Evolutionary conservation across 92 coral and sea anemone species (phyloP).

Genomic region (Epizoanthus scotinus): DNA sequence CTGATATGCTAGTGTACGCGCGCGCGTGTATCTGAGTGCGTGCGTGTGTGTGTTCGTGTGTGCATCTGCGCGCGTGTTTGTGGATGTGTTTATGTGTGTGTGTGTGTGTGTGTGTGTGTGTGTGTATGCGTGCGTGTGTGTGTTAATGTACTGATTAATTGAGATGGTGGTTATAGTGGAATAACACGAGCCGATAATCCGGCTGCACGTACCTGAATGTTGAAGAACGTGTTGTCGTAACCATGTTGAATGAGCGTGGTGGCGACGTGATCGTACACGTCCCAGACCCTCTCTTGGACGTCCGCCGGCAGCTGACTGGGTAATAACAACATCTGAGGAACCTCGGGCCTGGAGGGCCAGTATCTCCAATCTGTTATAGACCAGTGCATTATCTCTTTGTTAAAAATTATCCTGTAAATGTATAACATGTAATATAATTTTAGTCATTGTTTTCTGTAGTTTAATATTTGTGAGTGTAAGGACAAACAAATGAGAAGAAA

Average conservation of each 20-base stretch:
- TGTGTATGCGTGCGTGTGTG: neutral
- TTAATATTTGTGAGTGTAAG: neutral
- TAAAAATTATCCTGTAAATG: slow-evolving; percentile 3
- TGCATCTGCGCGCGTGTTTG: neutral
- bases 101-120: neutral
- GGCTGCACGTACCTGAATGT: slow-evolving; percentile 33
- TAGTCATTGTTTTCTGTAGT: neutral
- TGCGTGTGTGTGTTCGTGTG: neutral
- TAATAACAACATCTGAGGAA: slow-evolving; percentile 38
- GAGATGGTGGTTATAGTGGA: neutral
- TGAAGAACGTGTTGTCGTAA: slow-evolving; percentile 36
- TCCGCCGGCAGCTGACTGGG: slow-evolving; percentile 29
- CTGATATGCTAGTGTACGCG: no score
- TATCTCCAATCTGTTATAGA: slow-evolving; percentile 41
- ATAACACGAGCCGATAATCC: neutral
- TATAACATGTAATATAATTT: neutral
- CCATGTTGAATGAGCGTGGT: slow-evolving; percentile 25
- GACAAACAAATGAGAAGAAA: neutral
- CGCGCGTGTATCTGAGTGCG: neutral
- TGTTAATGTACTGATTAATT: neutral
- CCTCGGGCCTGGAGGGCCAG: slow-evolving; percentile 38
- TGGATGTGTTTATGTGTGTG: neutral
- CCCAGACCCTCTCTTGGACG: slow-evolving; percentile 36
- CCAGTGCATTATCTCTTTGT: slow-evolving; percentile 37
- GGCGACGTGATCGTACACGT: slow-evolving; percentile 40